Conservation (phyloP, 2,888 invertebrate genomes). For the Tupiocoris notatus region DNA sequence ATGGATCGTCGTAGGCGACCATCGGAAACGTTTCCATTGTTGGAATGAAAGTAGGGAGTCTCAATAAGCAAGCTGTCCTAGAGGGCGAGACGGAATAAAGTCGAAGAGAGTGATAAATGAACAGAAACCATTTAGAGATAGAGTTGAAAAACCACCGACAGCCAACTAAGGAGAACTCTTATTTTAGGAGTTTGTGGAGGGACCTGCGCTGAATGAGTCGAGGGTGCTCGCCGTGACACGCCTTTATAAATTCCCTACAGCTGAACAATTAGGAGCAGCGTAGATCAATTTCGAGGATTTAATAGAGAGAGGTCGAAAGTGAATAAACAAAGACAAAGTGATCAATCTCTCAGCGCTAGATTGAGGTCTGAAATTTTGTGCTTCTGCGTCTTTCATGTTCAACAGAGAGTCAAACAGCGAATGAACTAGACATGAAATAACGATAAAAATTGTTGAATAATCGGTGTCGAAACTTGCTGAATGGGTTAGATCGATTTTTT, state of each 20-base stretch:
- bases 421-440: too few relatives aligned
- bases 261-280: constrained; percentile 37
- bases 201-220: neutral
- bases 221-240: constrained; percentile 3
- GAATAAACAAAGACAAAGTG: neutral
- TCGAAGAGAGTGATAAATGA: constrained; percentile 23
- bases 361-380: too few relatives aligned
- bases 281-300: constrained; percentile 35
- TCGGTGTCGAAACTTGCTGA: too few relatives aligned
- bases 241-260: constrained; percentile 38
- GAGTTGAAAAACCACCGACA: constrained; percentile 16
- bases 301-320: constrained; percentile 12
- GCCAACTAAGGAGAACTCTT: constrained; percentile 16
- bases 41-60: neutral
- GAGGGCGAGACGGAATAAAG: neutral
- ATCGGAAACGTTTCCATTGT: neutral
- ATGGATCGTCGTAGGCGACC: neutral
- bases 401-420: too few relatives aligned
- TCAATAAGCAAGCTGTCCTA: neutral
- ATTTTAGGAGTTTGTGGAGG: neutral
- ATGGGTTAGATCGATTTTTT: too few relatives aligned
- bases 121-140: constrained; percentile 38
- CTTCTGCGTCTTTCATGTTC: too few relatives aligned
- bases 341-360: neutral
- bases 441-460: too few relatives aligned